These are phyloP conservation scores for Picathartes gymnocephalus DNA, from an alignment of 2,113 vertebrate genomes.

Conservation along the genomic window DNA sequence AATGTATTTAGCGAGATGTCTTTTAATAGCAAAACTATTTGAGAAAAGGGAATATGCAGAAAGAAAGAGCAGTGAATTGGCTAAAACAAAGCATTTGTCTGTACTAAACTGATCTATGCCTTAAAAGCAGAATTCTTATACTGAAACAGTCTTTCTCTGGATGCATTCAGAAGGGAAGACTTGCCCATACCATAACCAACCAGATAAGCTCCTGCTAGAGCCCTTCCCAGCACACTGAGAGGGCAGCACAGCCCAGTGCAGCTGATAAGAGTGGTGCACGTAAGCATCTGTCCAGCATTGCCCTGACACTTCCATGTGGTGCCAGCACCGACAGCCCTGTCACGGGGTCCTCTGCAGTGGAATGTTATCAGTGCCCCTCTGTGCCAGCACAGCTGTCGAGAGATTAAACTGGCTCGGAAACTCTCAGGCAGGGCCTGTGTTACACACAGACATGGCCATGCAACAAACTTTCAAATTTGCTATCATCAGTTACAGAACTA, in stretches of 20 bases:
- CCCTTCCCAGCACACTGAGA: neutral
- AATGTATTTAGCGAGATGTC: neutral
- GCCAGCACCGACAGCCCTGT: neutral
- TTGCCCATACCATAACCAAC: neutral
- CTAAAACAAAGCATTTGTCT: neutral
- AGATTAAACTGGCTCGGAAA: neutral
- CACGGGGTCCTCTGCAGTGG: neutral
- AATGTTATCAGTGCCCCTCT: neutral
- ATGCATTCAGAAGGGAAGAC: neutral
- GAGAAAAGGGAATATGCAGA: neutral
- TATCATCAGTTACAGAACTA: neutral
- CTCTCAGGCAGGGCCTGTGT: neutral
- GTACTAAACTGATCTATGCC: neutral
- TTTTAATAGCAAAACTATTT: neutral
- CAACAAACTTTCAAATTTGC: neutral
- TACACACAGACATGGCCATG: neutral
- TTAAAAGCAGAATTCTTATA: neutral
- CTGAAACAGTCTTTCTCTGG: neutral
- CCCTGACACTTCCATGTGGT: neutral
- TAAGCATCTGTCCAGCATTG: neutral
- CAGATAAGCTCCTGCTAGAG: neutral
- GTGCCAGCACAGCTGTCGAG: fast-evolving
- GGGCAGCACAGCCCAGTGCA: neutral
- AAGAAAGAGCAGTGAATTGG: neutral
- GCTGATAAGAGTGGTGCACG: neutral